A percentile compares a stretch with the other conserved stretches of the same genome.
phyloP scores from a whole-genome alignment of 2,113 vertebrate species.

The Petaurus breviceps region DNA sequence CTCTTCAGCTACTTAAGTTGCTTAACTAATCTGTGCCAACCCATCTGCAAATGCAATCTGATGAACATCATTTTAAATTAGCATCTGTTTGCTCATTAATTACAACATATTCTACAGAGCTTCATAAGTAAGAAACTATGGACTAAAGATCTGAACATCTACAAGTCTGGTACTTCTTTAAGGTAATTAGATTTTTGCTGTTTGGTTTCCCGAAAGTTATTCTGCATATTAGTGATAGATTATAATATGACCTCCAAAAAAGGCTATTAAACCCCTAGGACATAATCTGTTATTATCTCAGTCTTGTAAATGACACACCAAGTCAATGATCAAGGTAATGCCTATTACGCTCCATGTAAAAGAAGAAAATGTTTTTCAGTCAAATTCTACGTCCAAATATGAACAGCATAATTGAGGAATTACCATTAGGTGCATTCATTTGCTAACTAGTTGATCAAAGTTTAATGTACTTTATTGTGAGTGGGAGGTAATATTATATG shows the following conservation, averaged over 20 bases:
- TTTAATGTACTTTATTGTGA: conserved; percentile 61
- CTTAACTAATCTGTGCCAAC: not conserved
- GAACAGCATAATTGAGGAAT: conserved; percentile 48
- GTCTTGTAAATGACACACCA: conserved; percentile 2
- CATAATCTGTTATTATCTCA: conserved; percentile 18
- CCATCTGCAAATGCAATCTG: not conserved
- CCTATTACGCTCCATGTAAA: conserved; percentile 6
- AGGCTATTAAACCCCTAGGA: conserved; percentile 27
- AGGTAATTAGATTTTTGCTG: not conserved
- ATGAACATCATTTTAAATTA: not conserved
- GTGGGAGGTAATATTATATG: conserved; percentile 58
- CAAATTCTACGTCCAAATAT: conserved; percentile 42
- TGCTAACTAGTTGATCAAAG: conserved; percentile 69
- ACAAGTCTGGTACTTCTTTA: conserved; percentile 50
- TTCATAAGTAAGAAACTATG: conserved; percentile 18
- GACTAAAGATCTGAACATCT: not conserved
- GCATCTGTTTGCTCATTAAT: not conserved
- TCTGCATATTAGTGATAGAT: conserved; percentile 1
- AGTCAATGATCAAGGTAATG: not conserved
- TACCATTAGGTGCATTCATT: conserved; percentile 54
- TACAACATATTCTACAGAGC: not conserved
- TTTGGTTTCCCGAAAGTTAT: conserved; percentile 31
- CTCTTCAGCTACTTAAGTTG: conserved; percentile 8
- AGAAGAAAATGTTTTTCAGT: not conserved
- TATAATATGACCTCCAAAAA: conserved; percentile 31